These are phyloP conservation scores for Lamellibrachia luymesi DNA, from an alignment of 1,140 invertebrate species.

Conservation along the genomic window DNA sequence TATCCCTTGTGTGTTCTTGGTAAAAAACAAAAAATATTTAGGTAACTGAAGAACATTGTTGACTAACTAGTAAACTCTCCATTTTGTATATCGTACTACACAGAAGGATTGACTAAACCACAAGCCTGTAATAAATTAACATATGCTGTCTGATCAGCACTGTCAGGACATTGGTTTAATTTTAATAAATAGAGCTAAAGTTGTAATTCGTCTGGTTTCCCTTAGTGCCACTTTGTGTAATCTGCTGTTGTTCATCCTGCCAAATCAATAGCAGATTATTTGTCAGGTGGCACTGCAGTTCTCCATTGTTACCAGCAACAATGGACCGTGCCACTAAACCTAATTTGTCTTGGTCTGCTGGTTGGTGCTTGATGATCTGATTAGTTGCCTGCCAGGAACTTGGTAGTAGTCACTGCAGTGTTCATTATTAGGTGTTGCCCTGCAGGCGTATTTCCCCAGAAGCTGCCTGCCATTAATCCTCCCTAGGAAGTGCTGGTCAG, in stretches of 20 bases:
- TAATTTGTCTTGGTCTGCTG: not conserved
- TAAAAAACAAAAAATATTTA: no score
- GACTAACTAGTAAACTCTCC: no score
- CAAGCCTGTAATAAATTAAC: no score
- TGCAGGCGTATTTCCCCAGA: not conserved
- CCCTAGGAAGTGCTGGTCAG: not conserved
- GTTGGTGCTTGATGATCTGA: not conserved
- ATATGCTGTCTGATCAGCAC: no score
- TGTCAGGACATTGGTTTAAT: no score
- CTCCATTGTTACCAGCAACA: not conserved
- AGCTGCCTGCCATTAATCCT: not conserved
- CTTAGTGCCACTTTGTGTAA: not conserved
- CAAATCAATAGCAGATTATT: not conserved
- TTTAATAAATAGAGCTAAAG: no score
- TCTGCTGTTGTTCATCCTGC: not conserved
- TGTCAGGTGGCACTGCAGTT: not conserved
- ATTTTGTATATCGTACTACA: no score
- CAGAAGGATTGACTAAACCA: no score
- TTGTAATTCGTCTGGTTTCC: no score
- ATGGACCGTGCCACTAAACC: not conserved
- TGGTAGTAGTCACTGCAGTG: not conserved
- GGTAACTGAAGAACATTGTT: no score
- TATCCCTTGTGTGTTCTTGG: no score
- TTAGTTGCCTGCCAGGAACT: not conserved
- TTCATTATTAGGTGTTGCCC: not conserved